A percentile compares a stretch with the other conserved stretches of the same genome.
These are phyloP conservation scores for Erythrolamprus reginae DNA, from an alignment of 2,113 vertebrate species.

Conservation along the genomic window DNA sequence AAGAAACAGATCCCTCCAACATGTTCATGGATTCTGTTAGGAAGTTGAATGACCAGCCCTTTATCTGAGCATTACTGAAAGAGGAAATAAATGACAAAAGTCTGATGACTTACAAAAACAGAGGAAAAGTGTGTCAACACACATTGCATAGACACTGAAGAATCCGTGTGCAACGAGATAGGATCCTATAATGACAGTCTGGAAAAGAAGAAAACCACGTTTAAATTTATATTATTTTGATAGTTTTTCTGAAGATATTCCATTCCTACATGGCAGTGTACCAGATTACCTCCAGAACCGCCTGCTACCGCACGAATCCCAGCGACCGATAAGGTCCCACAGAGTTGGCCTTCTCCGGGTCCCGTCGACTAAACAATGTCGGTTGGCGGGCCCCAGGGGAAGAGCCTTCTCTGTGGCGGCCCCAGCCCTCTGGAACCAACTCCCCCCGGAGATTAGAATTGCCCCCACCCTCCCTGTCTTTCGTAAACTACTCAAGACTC, in stretches of 20 bases:
- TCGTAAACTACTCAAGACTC: too few relatives aligned
- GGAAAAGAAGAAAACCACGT: slow-evolving; percentile 41
- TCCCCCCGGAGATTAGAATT: too few relatives aligned
- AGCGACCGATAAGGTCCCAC: too few relatives aligned
- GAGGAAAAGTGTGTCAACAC: slow-evolving; percentile 95
- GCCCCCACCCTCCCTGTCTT: too few relatives aligned
- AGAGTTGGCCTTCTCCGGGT: too few relatives aligned
- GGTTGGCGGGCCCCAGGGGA: too few relatives aligned
- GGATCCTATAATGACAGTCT: slow-evolving; percentile 89
- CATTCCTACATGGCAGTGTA: too few relatives aligned
- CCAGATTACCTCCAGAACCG: too few relatives aligned
- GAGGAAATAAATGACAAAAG: not conserved
- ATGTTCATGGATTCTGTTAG: not conserved
- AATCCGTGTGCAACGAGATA: slow-evolving; percentile 91
- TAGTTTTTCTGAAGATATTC: not conserved
- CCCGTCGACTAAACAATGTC: too few relatives aligned
- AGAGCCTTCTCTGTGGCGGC: too few relatives aligned
- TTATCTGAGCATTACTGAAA: not conserved
- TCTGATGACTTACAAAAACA: slow-evolving; percentile 90
- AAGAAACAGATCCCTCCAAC: not conserved
- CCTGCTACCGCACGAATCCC: too few relatives aligned
- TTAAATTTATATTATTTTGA: not conserved
- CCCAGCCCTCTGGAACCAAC: too few relatives aligned
- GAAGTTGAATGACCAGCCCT: not conserved
- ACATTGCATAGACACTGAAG: slow-evolving; percentile 96